These are phyloP conservation scores for Chouioia cunea DNA, from an alignment of 2,888 invertebrate genomes.

Conservation along the genomic window DNA sequence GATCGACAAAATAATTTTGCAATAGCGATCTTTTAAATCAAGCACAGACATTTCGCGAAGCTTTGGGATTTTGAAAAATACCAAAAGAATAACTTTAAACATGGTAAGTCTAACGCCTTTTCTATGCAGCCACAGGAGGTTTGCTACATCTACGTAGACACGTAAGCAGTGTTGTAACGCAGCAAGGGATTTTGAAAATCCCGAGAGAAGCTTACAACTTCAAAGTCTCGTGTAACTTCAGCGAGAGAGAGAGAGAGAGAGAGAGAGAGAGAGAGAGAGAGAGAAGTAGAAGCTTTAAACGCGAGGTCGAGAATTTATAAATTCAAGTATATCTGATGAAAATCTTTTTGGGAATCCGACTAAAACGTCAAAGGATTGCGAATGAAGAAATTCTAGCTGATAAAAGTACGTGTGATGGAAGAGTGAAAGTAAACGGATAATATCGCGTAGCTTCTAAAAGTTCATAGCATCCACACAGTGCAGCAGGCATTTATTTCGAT, in stretches of 20 bases:
- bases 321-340: slow-evolving; percentile 8
- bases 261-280: no score
- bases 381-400: slow-evolving; percentile 22
- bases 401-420: no score
- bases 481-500: slow-evolving; percentile 14
- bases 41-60: background rate
- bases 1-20: background rate
- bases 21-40: no score
- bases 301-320: slow-evolving; percentile 26
- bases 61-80: no score
- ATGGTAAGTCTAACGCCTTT: no score
- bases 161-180: background rate
- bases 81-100: no score
- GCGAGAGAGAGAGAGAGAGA: no score
- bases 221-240: background rate
- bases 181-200: slow-evolving; percentile 15
- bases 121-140: background rate
- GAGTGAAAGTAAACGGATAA: background rate
- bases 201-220: slow-evolving; percentile 12
- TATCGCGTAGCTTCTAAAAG: slow-evolving; percentile 1
- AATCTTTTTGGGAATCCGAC: slow-evolving; percentile 3
- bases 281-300: no score
- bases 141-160: background rate
- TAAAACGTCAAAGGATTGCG: slow-evolving; percentile 34
- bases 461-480: background rate